Percentiles rank a stretch among this genome's conserved stretches.
These are phyloP conservation scores for Venturia canescens DNA, from an alignment of 1,140 invertebrate genomes.

Conservation along the genomic window DNA sequence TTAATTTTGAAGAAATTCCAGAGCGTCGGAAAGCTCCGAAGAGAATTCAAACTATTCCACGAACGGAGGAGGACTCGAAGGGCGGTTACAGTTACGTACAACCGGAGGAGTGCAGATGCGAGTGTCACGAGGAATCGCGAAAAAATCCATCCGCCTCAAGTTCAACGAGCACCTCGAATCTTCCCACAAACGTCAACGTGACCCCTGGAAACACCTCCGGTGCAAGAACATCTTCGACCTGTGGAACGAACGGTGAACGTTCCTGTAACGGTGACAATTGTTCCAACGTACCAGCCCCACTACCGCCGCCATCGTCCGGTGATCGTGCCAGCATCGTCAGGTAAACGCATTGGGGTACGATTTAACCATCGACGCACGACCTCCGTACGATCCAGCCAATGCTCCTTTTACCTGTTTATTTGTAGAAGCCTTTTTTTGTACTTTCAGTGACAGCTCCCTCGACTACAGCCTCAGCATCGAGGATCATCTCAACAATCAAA, in stretches of 20 bases:
- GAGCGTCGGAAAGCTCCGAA: conserved; percentile 87
- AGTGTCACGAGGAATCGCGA: conserved; percentile 83
- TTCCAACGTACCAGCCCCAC: conserved; percentile 46
- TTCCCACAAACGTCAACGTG: conserved; percentile 15
- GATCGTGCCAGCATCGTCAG: conserved; percentile 69
- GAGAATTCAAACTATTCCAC: conserved; percentile 87
- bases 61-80: conserved; percentile 69
- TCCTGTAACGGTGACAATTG: conserved; percentile 61
- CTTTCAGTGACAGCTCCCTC: conserved; percentile 78
- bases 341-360: conserved; percentile 66
- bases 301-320: conserved; percentile 7
- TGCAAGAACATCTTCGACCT: conserved; percentile 45
- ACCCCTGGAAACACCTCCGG: too few species aligned
- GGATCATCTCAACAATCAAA: conserved; percentile 63
- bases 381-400: conserved; percentile 45
- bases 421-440: conserved; percentile 75
- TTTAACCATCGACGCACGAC: conserved; percentile 33
- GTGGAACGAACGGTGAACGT: conserved; percentile 58
- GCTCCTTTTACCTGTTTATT: conserved; percentile 62
- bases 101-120: conserved; percentile 88
- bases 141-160: conserved; percentile 62
- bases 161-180: conserved; percentile 49
- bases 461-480: conserved; percentile 73
- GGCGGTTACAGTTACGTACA: conserved; percentile 85
- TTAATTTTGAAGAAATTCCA: conserved; percentile 91